Evolutionary conservation across 2,888 invertebrate genomes (phyloP).

Genomic region (Chrysodeixis includens): DNA sequence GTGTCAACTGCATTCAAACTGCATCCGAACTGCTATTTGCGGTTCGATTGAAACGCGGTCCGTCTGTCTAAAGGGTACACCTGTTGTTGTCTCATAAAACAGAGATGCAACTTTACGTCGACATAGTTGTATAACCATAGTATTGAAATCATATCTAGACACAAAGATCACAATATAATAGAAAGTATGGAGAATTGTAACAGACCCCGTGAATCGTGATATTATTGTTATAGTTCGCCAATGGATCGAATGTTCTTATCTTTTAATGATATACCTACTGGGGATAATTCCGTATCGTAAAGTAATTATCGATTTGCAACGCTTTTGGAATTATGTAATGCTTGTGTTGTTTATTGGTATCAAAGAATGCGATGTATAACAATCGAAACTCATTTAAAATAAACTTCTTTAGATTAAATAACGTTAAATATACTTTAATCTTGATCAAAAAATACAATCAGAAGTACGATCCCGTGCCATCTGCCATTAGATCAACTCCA

Average conservation of each 20-base stretch:
- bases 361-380: no score
- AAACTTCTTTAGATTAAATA: background rate
- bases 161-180: constrained; percentile 17
- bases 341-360: no score
- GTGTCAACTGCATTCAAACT: no score
- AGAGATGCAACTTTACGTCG: constrained; percentile 11
- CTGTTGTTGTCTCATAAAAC: no score
- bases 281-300: constrained; percentile 20
- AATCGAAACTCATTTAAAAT: background rate
- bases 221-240: constrained; percentile 16
- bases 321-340: background rate
- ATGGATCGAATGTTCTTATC: constrained; percentile 18
- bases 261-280: constrained; percentile 23
- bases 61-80: no score
- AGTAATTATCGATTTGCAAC: background rate
- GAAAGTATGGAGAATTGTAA: constrained; percentile 41
- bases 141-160: constrained; percentile 30
- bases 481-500: background rate
- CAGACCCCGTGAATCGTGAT: constrained; percentile 8
- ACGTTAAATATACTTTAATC: no score
- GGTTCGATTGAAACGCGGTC: no score
- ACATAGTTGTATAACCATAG: constrained; percentile 27
- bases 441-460: background rate
- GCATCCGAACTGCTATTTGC: no score
- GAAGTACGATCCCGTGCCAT: background rate